Percentiles rank a stretch among this genome's conserved stretches.
Conservation (phyloP, 2,888 invertebrate genomes). For the Apodemia mormo region DNA sequence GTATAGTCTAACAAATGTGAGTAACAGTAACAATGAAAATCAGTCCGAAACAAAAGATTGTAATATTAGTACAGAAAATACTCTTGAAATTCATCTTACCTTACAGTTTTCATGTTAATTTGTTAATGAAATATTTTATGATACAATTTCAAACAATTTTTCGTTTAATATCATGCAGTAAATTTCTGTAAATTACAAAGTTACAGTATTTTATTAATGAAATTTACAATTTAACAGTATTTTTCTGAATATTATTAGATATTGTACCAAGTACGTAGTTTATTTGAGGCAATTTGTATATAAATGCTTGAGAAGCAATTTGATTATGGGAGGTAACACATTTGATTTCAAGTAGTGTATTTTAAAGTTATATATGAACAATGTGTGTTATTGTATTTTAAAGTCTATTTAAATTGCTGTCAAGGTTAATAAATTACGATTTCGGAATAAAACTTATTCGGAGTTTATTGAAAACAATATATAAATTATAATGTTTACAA, state of each 20-base stretch:
- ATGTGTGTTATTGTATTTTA: background rate
- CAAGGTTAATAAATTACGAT: background rate
- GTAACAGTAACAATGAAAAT: too few species aligned
- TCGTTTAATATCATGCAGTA: too few species aligned
- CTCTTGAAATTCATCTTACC: too few species aligned
- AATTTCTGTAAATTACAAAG: too few species aligned
- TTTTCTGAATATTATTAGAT: background rate
- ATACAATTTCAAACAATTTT: too few species aligned
- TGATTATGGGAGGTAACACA: constrained; percentile 15
- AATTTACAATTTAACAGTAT: too few species aligned
- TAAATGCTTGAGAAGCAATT: background rate
- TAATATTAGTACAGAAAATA: too few species aligned
- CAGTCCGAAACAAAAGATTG: too few species aligned
- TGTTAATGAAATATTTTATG: too few species aligned
- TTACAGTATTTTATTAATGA: too few species aligned
- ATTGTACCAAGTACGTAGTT: constrained; percentile 2
- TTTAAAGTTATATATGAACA: background rate
- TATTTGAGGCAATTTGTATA: background rate
- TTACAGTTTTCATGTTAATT: too few species aligned
- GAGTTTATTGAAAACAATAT: background rate
- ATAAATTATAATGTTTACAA: constrained; percentile 8
- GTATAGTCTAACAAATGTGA: too few species aligned
- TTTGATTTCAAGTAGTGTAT: background rate
- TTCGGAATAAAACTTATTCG: background rate
- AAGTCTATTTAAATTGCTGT: background rate